Evolutionary conservation across 2,797 vertebrate genomes (phyloP), one percentile per base, ranked within the genome.

Genomic region (Intellagama lesueurii): DNA sequence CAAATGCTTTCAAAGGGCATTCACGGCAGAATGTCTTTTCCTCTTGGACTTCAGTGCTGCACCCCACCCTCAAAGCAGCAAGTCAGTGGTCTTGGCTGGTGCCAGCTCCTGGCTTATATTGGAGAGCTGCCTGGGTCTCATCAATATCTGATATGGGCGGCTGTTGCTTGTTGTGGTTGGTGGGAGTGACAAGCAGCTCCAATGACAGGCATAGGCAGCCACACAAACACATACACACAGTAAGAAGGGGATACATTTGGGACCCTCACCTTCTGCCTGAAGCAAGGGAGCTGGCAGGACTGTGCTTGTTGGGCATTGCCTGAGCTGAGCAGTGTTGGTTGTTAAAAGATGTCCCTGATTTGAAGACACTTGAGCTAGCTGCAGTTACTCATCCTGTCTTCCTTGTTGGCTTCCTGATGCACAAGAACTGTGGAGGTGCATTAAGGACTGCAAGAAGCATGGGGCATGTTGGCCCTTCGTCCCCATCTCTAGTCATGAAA

Each of bases 1-100:
- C 83, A 85, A 85, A 80, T 81, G 56, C 47, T 85, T 49, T 60
- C 81, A 32, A 4, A 81, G 52, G 26, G 22, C 68, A 81, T 72
- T 49, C 17, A 49, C 56, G 17, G 68, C 68, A 66, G 76, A 19
- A 28, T 80, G 66, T 3, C 68, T 79, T 32, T 44, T n/a, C 24
- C 44, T 68, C 44, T 16, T 26, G 75, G 81, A 78, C 60, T 49
- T 66, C 77, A 79, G 30, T 22, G 1, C 35, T 79, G 9, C 52
- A 9, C 52, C 7, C 52, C 52, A 56, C 52, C 52, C 9, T 7
- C 52, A 85, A 80, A 79, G 35, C 88, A 30, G 44, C 40, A 66
- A 60, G 11, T 12, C 0, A 12, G 77, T 8, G 82, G 56, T 75
- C 28, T 0, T 72, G 69, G 35, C 22, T 35, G n/a, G 68, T 73